These are phyloP conservation scores for Acronicta aceris DNA, from an alignment of 2,888 invertebrate species.

Conservation along the genomic window DNA sequence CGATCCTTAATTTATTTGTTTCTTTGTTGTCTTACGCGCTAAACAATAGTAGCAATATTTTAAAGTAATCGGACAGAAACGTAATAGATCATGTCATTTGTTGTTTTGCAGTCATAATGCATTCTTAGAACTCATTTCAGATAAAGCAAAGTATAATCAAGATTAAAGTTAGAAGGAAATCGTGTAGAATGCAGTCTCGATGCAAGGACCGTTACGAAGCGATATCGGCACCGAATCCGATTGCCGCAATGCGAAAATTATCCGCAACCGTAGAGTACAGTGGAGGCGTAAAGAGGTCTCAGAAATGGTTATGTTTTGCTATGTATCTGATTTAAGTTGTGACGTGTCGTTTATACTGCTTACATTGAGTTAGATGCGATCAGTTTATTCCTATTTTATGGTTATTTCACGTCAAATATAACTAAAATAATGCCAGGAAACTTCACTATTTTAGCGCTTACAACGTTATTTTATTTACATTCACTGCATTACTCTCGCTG, in stretches of 20 bases:
- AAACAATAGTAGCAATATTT: constrained; percentile 28
- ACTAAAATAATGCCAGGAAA: constrained; percentile 54
- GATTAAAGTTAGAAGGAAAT: constrained; percentile 74
- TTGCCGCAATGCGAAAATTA: constrained; percentile 87
- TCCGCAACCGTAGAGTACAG: constrained; percentile 73
- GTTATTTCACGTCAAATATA: constrained; percentile 68
- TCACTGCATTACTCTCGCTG: constrained; percentile 8
- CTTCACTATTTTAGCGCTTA: constrained; percentile 49
- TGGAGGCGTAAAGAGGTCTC: constrained; percentile 82
- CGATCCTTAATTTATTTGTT: constrained; percentile 5
- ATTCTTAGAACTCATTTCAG: constrained; percentile 65
- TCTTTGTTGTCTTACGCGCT: constrained; percentile 12
- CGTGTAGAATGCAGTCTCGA: constrained; percentile 79
- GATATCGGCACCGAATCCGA: constrained; percentile 83
- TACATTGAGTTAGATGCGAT: constrained; percentile 77
- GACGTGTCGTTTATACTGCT: constrained; percentile 82
- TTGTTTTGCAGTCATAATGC: constrained; percentile 50
- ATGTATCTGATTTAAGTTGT: constrained; percentile 85
- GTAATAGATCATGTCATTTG: constrained; percentile 44
- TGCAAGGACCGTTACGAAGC: constrained; percentile 82
- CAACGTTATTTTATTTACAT: constrained; percentile 47
- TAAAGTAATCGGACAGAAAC: constrained; percentile 23
- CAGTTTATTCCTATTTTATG: constrained; percentile 78
- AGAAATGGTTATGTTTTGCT: constrained; percentile 83
- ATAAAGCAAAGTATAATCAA: constrained; percentile 70